phyloP scores from a whole-genome alignment of 2,888 invertebrate species.

The Aporophyla nigra region DNA sequence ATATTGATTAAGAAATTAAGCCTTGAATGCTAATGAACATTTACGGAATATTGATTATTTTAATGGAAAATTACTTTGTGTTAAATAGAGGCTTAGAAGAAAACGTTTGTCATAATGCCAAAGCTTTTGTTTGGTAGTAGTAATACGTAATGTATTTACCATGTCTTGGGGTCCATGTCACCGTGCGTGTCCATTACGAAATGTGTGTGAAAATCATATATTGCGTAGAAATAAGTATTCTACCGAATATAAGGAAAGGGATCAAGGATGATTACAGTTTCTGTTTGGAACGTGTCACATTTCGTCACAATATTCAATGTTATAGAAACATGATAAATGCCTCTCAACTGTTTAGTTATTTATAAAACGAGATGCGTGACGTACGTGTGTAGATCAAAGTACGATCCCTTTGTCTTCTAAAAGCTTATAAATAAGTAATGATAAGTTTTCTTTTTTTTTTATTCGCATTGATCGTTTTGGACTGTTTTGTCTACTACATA shows the following conservation, averaged over 20 bases:
- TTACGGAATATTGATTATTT: slow-evolving; percentile 21
- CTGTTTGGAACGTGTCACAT: slow-evolving; percentile 35
- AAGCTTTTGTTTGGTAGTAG: slow-evolving; percentile 17
- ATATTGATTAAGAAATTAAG: slow-evolving; percentile 31
- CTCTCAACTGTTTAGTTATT: slow-evolving; percentile 26
- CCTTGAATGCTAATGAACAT: slow-evolving; percentile 46
- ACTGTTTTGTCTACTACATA: not conserved
- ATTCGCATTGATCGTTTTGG: not conserved
- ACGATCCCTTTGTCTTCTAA: slow-evolving; percentile 7
- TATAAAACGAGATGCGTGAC: slow-evolving; percentile 28
- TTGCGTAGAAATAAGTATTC: slow-evolving; percentile 40
- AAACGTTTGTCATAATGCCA: not conserved
- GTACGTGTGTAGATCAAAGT: slow-evolving; percentile 16
- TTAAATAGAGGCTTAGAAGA: not conserved
- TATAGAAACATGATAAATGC: slow-evolving; percentile 8
- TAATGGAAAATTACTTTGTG: slow-evolving; percentile 10
- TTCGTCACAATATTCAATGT: slow-evolving; percentile 39
- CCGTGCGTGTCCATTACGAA: slow-evolving; percentile 24
- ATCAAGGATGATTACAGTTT: slow-evolving; percentile 59
- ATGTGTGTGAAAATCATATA: slow-evolving; percentile 55
- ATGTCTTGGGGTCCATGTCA: slow-evolving; percentile 20
- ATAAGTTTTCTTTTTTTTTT: not conserved
- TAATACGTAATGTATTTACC: slow-evolving; percentile 25
- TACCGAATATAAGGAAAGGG: slow-evolving; percentile 45
- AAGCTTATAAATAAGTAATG: slow-evolving; percentile 10